These are phyloP conservation scores for Mustela nigripes DNA, from an alignment of 2,113 vertebrate genomes.

Conservation along the genomic window DNA sequence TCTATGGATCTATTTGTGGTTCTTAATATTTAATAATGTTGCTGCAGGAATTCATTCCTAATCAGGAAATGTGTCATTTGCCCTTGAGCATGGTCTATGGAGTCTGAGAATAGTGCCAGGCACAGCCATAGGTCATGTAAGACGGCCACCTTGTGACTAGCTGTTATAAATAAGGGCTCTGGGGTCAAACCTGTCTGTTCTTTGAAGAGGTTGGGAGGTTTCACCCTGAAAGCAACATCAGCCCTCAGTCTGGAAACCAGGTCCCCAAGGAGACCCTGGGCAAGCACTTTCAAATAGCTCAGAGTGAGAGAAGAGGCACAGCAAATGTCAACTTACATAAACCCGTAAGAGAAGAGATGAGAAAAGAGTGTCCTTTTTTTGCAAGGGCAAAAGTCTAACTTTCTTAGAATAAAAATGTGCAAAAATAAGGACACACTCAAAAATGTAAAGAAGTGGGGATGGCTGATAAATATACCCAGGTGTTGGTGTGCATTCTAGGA, in stretches of 20 bases:
- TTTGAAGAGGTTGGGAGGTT: slow-evolving; percentile 89
- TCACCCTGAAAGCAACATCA: slow-evolving; percentile 88
- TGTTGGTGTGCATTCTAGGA: background rate
- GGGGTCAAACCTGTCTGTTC: slow-evolving; percentile 88
- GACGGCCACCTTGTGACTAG: slow-evolving; percentile 84
- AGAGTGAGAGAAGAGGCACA: slow-evolving; percentile 85
- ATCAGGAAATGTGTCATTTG: slow-evolving; percentile 85
- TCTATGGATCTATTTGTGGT: slow-evolving; percentile 71
- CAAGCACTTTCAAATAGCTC: slow-evolving; percentile 86
- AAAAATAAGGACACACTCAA: slow-evolving; percentile 48
- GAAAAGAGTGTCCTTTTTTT: slow-evolving; percentile 85
- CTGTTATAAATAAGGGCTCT: slow-evolving; percentile 89
- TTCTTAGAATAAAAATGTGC: slow-evolving; percentile 62
- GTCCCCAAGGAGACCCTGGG: slow-evolving; percentile 87
- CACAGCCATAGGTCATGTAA: slow-evolving; percentile 85
- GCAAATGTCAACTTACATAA: slow-evolving; percentile 89
- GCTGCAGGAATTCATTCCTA: slow-evolving; percentile 82
- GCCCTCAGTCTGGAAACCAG: slow-evolving; percentile 80
- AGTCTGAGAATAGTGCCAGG: slow-evolving; percentile 84
- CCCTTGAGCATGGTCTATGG: slow-evolving; percentile 82
- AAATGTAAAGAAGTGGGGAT: slow-evolving; percentile 33
- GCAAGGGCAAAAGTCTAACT: slow-evolving; percentile 84
- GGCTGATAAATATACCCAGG: slow-evolving; percentile 4
- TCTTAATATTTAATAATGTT: slow-evolving; percentile 83
- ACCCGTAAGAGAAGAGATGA: slow-evolving; percentile 84